Evolutionary conservation across 2,888 invertebrate species (phyloP).

Genomic region (Temnothorax ravouxi): DNA sequence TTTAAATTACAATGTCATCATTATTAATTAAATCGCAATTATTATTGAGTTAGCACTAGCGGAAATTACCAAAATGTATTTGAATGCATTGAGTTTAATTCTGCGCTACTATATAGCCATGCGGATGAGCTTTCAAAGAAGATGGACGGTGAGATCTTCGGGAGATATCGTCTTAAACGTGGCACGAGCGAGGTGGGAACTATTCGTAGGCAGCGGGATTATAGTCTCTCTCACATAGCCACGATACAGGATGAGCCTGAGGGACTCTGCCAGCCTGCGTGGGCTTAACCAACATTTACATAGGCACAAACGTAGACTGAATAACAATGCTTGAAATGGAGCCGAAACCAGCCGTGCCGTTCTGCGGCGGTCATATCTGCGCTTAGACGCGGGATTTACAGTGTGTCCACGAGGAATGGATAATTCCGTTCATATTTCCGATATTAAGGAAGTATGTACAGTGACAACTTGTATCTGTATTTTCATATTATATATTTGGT

Average conservation of each 20-base stretch:
- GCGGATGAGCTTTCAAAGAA: conserved; percentile 16
- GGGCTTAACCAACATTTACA: conserved; percentile 82
- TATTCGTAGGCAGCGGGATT: conserved; percentile 70
- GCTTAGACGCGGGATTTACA: conserved; percentile 51
- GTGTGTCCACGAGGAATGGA: conserved; percentile 27
- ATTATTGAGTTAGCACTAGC: not conserved
- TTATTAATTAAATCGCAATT: conserved; percentile 1
- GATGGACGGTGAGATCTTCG: conserved; percentile 26
- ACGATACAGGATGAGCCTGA: conserved; percentile 70
- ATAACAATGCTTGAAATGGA: conserved; percentile 81
- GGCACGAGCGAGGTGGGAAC: conserved; percentile 66
- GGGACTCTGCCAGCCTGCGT: conserved; percentile 65
- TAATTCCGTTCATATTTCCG: conserved; percentile 33
- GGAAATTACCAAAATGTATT: not conserved
- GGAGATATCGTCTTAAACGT: conserved; percentile 67
- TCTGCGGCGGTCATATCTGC: conserved; percentile 60
- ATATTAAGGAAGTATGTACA: not conserved
- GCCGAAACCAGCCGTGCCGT: conserved; percentile 64
- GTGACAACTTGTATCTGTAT: not conserved
- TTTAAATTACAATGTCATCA: not conserved
- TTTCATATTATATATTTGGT: not conserved
- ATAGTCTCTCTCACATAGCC: conserved; percentile 64
- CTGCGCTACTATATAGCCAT: not conserved
- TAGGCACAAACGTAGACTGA: conserved; percentile 79
- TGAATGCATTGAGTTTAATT: conserved; percentile 10